These are phyloP conservation scores for Sericinus montela DNA, from an alignment of 2,888 invertebrate genomes.

Conservation along the genomic window DNA sequence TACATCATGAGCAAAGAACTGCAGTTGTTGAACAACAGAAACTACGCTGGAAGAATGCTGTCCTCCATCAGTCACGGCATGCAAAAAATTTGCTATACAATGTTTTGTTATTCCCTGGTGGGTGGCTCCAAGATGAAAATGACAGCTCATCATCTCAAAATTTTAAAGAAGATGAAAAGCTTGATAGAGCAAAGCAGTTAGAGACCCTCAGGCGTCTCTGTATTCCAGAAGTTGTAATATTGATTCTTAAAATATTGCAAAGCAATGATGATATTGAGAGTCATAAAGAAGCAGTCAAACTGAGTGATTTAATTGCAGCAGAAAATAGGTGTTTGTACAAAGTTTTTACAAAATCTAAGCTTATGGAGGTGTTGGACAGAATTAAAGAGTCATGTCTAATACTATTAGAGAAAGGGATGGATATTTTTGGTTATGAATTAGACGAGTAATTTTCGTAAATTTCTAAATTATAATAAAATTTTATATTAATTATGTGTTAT, in stretches of 20 bases:
- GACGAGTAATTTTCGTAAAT: constrained; percentile 38
- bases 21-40: constrained; percentile 89
- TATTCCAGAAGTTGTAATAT: constrained; percentile 89
- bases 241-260: constrained; percentile 89
- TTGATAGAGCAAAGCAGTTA: constrained; percentile 83
- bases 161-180: constrained; percentile 63
- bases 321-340: constrained; percentile 90
- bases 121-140: constrained; percentile 90
- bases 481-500: no score
- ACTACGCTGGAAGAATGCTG: constrained; percentile 85
- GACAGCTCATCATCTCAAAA: constrained; percentile 68
- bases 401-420: constrained; percentile 86
- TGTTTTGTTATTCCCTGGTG: constrained; percentile 92
- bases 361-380: constrained; percentile 87
- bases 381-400: constrained; percentile 88
- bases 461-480: no score
- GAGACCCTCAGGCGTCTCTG: constrained; percentile 87
- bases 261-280: constrained; percentile 87
- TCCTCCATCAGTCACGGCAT: constrained; percentile 85
- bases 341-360: constrained; percentile 87
- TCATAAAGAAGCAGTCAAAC: constrained; percentile 82
- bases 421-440: constrained; percentile 88
- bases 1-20: constrained; percentile 91
- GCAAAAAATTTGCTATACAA: constrained; percentile 90
- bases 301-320: constrained; percentile 88